Evolutionary conservation across 2,797 vertebrate genomes (phyloP), one percentile per base, ranked within the genome.

Genomic region (Brachyalestes nurse): DNA sequence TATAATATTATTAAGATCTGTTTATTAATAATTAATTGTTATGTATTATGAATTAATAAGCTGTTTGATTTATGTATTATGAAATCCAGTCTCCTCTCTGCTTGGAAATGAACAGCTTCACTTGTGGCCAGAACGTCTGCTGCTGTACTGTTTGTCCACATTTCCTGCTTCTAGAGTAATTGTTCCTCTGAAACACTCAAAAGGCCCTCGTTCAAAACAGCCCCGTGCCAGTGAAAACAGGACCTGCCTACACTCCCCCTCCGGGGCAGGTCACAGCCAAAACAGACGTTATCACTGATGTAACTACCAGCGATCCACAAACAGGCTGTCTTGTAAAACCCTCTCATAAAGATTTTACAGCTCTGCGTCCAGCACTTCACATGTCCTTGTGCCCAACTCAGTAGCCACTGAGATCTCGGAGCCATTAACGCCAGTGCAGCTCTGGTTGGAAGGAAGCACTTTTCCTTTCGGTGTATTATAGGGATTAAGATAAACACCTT

Each of bases 101-200:
- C 75, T 55, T 79, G 53, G 80, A 87, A 80, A 82, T 45, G 6
- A 77, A 45, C 34, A 16, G 57, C 62, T 42, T 55, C 75, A 80
- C 69, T 81, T 87, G 85, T 75, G 88, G 88, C 86, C 87, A 66
- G 76, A 89, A 72, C 82, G 90, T 90, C 89, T 90, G 90, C 88
- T 90, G 89, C 89, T 87, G 90, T 83, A 86, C 92, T 93, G 88
- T 94, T 94, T 90, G 90, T 91, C 90, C 88, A 88, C 86, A 89
- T 93, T 96, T 96, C 94, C 93, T 93, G 93, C 89, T 88, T 93
- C 93, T 93, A 86, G 89, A 92, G 88, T 89, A 91, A 92, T 90
- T 85, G 86, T 87, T 89, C 47, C 86, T 92, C 87, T 90, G 88
- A 94, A 93, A 92, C 76, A 76, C 80, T 83, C 88, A 83, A 83